Conservation (phyloP, 2,888 invertebrate species). For the Pyrrhosoma nymphula region DNA sequence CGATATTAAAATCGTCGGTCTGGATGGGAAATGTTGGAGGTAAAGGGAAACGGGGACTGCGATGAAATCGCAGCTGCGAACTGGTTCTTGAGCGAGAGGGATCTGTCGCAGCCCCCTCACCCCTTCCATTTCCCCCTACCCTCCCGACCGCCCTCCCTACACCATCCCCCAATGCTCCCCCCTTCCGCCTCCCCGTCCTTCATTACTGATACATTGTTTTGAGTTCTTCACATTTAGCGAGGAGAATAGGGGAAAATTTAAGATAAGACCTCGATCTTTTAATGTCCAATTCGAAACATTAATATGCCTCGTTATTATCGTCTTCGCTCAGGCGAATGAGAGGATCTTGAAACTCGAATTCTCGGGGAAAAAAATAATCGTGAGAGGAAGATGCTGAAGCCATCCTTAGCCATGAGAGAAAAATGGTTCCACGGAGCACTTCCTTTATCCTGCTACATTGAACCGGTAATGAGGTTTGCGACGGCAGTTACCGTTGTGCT, state of each 20-base stretch:
- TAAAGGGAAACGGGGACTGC: neutral
- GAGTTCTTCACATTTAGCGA: slow-evolving; percentile 36
- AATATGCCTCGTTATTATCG: slow-evolving; percentile 39
- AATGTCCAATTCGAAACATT: slow-evolving; percentile 36
- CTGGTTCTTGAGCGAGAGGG: neutral
- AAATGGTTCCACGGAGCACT: slow-evolving; percentile 8
- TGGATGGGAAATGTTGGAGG: slow-evolving; percentile 42
- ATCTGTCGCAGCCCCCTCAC: neutral
- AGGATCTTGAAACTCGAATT: neutral
- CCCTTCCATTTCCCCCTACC: neutral
- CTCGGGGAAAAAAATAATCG: neutral
- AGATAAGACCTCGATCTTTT: slow-evolving; percentile 39
- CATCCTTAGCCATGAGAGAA: slow-evolving; percentile 3
- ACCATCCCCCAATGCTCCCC: neutral
- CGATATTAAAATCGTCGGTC: slow-evolving; percentile 62
- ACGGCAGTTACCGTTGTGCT: neutral
- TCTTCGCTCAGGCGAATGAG: slow-evolving; percentile 35
- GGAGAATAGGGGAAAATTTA: slow-evolving; percentile 35
- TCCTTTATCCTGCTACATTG: neutral
- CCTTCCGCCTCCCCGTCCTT: neutral
- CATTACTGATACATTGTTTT: slow-evolving; percentile 45
- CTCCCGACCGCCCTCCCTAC: neutral
- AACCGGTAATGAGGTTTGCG: neutral
- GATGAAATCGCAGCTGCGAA: neutral
- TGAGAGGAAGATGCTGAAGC: neutral